These are phyloP conservation scores for Drosophila simulans DNA, from an alignment of 1,140 invertebrate genomes.

Conservation along the genomic window DNA sequence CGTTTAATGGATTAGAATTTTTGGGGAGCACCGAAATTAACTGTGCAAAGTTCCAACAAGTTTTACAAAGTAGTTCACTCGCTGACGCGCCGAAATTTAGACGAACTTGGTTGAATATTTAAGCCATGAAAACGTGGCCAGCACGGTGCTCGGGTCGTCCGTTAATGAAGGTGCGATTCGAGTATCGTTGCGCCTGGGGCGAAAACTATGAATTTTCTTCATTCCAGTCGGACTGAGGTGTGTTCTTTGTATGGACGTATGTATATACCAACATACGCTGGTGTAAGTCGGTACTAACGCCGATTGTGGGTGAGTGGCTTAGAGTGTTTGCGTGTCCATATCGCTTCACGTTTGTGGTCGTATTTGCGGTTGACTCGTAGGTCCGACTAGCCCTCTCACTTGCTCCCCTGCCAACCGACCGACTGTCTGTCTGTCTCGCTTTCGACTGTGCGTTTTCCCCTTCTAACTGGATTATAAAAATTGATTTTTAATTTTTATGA, in stretches of 20 bases:
- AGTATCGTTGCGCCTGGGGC: conserved; percentile 78
- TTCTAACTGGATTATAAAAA: conserved; percentile 84
- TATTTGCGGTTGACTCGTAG: conserved; percentile 41
- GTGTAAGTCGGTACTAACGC: conserved; percentile 5
- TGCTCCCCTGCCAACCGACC: neutral
- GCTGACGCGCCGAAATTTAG: conserved; percentile 32
- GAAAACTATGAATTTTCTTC: conserved; percentile 81
- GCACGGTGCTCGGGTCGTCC: conserved; percentile 68
- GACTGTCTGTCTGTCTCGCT: conserved; percentile 25
- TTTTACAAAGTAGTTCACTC: conserved; percentile 19
- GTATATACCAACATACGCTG: neutral
- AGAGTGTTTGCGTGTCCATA: conserved; percentile 72
- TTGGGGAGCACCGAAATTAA: conserved; percentile 30
- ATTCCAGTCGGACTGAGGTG: conserved; percentile 65
- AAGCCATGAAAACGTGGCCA: conserved; percentile 66
- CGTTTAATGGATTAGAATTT: conserved; percentile 50
- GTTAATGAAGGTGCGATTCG: conserved; percentile 80
- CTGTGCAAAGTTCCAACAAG: conserved; percentile 20
- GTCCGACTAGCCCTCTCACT: conserved; percentile 8
- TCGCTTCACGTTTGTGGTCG: conserved; percentile 50
- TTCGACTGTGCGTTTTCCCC: conserved; percentile 31
- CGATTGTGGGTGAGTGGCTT: conserved; percentile 41
- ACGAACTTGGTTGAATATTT: conserved; percentile 39
- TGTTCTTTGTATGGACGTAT: conserved; percentile 34
- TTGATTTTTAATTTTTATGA: conserved; percentile 85